Base-by-base conservation (phyloP, 2,888 invertebrate genomes). In the Amphipyra tragopoginis region DNA sequence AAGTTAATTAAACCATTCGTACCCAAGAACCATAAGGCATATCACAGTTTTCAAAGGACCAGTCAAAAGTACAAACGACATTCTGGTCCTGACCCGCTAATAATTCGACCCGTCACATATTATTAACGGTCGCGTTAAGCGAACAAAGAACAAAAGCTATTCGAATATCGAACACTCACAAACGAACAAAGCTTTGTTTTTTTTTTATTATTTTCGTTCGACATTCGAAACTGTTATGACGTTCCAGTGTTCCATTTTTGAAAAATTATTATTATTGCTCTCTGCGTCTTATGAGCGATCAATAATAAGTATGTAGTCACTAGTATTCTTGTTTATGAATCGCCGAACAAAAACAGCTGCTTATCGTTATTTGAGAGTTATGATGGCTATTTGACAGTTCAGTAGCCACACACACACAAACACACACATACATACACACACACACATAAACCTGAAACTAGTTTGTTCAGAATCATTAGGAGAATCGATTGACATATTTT, bases 121-220 rank as follows among this genome's bases (percentile, higher is more conserved):
- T 83, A 82, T 82, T 83, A 82, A 86, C 86, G 83, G 85, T 84
- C 82, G 79, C 71, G 75, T 70, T 81, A 77, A 80, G 75, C 54
- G 81, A 90, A 90, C 90, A 90, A 90, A 89, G 90, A 90, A 89
- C 90, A 89, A 90, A 88, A 87, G 89, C 88, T 75, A 80, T 85
- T 89, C 87, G 87, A 85, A 87, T 84, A 81, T 83, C 84, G 84
- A 78, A 77, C 79, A 77, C 72, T 80, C 77, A 73, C 79, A 82
- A 88, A 87, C 86, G 87, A 88, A 86, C 70, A 81, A 82, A 85
- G 85, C 84, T 86, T 81, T 80, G 73, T 75, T 85, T 79, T 79
- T 78, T 77, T 75, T 85, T 79, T 79, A 80, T 77, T 71, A 58
- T 79, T 77, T 72, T 53, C 60, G 64, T 78, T 80, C 81, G 87